Percentiles rank a stretch among this genome's conserved stretches.
Evolutionary conservation across 2,113 vertebrate species (phyloP).

Genomic region (Nesoenas mayeri): DNA sequence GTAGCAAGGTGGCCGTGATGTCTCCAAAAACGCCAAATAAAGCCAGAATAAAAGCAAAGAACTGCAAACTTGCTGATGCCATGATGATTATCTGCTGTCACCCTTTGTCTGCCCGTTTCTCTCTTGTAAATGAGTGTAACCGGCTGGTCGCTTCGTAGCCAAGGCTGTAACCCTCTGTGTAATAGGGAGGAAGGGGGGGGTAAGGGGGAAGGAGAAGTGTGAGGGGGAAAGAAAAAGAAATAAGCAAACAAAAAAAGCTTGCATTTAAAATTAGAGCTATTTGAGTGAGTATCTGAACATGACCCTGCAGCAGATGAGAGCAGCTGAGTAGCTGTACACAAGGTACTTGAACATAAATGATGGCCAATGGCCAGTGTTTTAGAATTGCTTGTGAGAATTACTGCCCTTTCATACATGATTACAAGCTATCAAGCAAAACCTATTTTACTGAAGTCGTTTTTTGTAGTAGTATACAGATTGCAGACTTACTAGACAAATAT

Average conservation of each 20-base stretch:
- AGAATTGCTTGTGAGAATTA: slow-evolving; percentile 10
- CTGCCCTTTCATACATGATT: not conserved
- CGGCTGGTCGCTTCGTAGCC: slow-evolving; percentile 65
- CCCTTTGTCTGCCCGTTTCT: slow-evolving; percentile 46
- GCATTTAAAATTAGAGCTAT: slow-evolving; percentile 37
- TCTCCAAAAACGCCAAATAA: slow-evolving; percentile 85
- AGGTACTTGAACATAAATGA: slow-evolving; percentile 34
- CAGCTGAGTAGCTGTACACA: slow-evolving; percentile 15
- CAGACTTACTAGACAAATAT: not conserved
- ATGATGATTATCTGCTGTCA: slow-evolving; percentile 74
- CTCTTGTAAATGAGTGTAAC: slow-evolving; percentile 50
- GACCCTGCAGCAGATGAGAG: slow-evolving; percentile 40
- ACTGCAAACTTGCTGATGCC: slow-evolving; percentile 89
- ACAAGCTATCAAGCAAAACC: not conserved
- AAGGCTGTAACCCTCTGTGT: slow-evolving; percentile 68
- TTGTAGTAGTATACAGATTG: not conserved
- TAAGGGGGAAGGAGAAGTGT: slow-evolving; percentile 1
- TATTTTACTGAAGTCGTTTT: not conserved
- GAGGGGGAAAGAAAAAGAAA: slow-evolving; percentile 12
- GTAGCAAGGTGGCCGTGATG: slow-evolving; percentile 88
- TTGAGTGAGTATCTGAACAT: not conserved
- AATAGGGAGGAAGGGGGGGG: slow-evolving; percentile 23
- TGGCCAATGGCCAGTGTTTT: slow-evolving; percentile 34
- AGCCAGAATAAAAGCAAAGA: slow-evolving; percentile 89
- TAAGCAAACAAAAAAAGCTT: slow-evolving; percentile 30